Evolutionary conservation across 1,140 invertebrate genomes (phyloP), one percentile per base, ranked within the genome.

Genomic region (Meloidogyne hapla): DNA sequence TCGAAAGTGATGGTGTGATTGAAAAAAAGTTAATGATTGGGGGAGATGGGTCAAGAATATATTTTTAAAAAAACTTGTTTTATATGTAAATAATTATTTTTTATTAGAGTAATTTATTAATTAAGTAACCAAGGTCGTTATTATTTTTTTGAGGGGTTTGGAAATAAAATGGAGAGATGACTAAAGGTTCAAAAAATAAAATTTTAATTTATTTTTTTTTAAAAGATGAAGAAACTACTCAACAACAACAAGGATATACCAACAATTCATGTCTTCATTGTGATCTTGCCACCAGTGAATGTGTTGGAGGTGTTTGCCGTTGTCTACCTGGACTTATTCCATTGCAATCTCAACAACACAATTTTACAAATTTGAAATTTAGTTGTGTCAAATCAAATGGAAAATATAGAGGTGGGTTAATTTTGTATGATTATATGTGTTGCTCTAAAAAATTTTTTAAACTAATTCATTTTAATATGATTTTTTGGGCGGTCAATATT

Each of bases 231-330:
- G 48, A 56, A 56, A 56, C 48, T 56, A 5, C n/a, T 56, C 48
- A 56, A 56, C 48, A 56, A 56, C 18, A 21, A 56, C 18, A 21
- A 21, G 48, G 48, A 56, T 45, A 45, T 45, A 56, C n/a, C 18
- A 56, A 42, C 12, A 12, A n/a, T n/a, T 56, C 48, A 18, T 64
- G 71, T 63, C 6, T 40, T 56, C 2, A 56, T 21, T 73, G 71
- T 45, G 71, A 73, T n/a, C 45, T 23, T 21, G 33, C 48, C 8
- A 40, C 71, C 12, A 64, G 56, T 23, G 48, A 73, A 38, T 73
- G 71, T 26, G 25, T 73, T 26, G 28, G 28, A 15, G 13, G n/a
- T 13, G 0, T 13, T 25, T 73, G 71, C 56, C 71, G 56, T 8
- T 73, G 71, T 12, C 23, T 61, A 63, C 2, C 23, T 33, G 71